Percentiles rank a stretch among this genome's conserved stretches.
phyloP scores from a whole-genome alignment of 2,888 invertebrate genomes.

The Ommatoiulus sabulosus region DNA sequence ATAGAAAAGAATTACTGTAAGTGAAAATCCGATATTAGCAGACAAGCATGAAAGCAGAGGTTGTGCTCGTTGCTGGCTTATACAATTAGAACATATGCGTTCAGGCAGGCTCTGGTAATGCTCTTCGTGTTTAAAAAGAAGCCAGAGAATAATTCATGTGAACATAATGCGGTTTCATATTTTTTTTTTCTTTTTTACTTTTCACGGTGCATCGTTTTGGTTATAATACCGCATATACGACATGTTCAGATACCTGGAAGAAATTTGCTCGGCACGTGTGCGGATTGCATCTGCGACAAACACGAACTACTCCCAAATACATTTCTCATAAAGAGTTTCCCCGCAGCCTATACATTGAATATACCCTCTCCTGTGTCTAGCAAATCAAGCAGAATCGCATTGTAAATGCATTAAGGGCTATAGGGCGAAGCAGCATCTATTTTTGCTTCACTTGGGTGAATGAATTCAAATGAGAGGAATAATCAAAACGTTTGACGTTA shows the following conservation, averaged over 20 bases:
- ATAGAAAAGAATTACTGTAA: not conserved
- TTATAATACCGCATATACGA: not conserved
- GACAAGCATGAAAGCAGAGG: not conserved
- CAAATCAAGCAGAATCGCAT: conserved; percentile 18
- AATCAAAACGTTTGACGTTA: not conserved
- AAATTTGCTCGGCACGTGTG: not conserved
- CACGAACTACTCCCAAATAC: not conserved
- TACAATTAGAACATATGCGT: not conserved
- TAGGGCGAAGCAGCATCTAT: not conserved
- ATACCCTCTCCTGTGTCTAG: not conserved
- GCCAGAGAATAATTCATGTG: not conserved
- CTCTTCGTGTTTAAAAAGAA: not conserved
- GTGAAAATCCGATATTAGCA: not conserved
- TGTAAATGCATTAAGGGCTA: not conserved
- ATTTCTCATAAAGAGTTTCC: not conserved
- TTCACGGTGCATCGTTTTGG: not conserved
- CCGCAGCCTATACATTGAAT: not conserved
- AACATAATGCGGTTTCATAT: not conserved
- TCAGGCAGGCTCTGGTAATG: too few relatives aligned
- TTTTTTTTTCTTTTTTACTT: not conserved
- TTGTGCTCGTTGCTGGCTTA: not conserved
- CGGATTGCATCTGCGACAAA: not conserved
- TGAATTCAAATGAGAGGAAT: conserved; percentile 6
- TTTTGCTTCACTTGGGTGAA: conserved; percentile 6
- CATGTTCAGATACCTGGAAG: not conserved